A percentile compares a stretch with the other conserved stretches of the same genome.
These are phyloP conservation scores for Harmothoe impar DNA, from an alignment of 2,888 invertebrate species.

Conservation along the genomic window DNA sequence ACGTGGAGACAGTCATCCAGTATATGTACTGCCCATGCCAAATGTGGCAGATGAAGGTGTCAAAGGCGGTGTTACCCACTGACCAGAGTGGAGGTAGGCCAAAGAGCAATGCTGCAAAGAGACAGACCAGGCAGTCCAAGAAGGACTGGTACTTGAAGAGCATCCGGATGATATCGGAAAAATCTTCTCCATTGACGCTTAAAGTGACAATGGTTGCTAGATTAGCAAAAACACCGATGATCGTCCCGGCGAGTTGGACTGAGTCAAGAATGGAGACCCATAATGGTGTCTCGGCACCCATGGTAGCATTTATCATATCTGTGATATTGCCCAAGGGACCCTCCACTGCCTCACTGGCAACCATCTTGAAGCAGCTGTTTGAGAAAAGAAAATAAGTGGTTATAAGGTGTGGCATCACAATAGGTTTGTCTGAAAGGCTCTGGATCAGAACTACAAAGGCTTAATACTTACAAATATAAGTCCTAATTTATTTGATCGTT, in stretches of 20 bases:
- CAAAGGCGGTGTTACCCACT: not conserved
- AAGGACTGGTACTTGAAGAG: not conserved
- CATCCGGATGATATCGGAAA: not conserved
- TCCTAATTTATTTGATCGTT: too few relatives aligned
- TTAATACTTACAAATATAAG: too few relatives aligned
- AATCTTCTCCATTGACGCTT: not conserved
- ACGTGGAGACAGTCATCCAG: not conserved
- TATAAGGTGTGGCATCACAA: too few relatives aligned
- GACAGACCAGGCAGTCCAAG: not conserved
- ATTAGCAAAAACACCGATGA: not conserved
- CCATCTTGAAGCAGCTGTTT: too few relatives aligned
- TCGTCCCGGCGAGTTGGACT: not conserved
- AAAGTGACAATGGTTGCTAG: not conserved
- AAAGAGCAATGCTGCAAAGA: not conserved
- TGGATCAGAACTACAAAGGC: too few relatives aligned
- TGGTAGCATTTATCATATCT: too few relatives aligned
- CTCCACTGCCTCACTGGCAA: too few relatives aligned
- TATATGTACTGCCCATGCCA: conserved; percentile 45
- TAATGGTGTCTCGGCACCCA: too few relatives aligned
- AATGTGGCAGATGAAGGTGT: conserved; percentile 24
- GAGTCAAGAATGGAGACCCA: too few relatives aligned
- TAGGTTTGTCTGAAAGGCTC: too few relatives aligned
- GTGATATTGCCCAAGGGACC: too few relatives aligned
- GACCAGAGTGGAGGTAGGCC: not conserved
- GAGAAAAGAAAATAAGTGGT: too few relatives aligned